Evolutionary conservation across 2,113 vertebrate species (phyloP).

Genomic region (Zapornia atra): DNA sequence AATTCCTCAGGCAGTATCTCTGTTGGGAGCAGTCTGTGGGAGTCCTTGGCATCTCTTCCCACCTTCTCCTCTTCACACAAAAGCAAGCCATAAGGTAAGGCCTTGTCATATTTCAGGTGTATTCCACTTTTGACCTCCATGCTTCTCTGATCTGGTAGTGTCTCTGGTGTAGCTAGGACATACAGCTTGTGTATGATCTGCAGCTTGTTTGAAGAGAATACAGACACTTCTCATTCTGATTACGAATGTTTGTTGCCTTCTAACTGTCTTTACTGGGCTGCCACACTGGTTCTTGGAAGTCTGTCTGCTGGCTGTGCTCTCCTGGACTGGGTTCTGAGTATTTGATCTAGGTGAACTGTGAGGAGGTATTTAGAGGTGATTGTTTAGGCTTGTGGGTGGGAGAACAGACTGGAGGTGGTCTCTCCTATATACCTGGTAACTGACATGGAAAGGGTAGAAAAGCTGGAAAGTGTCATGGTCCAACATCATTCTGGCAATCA

Average conservation of each 20-base stretch:
- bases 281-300: not conserved
- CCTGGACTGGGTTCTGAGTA: not conserved
- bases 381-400: not conserved
- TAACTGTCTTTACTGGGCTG: not conserved
- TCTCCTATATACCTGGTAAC: not conserved
- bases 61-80: not conserved
- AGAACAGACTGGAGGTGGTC: not conserved
- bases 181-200: not conserved
- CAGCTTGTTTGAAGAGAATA: not conserved
- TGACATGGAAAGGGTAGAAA: not conserved
- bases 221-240: not conserved
- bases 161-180: not conserved
- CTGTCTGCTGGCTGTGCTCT: not conserved
- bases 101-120: not conserved
- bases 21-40: fast-evolving
- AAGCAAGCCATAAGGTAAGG: not conserved
- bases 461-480: not conserved
- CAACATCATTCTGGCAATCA: not conserved
- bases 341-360: not conserved
- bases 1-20: not conserved
- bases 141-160: not conserved
- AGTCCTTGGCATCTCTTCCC: not conserved
- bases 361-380: not conserved
- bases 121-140: not conserved
- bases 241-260: not conserved